Conservation (phyloP, 2,888 invertebrate genomes). For the Troides oblongomaculatus region DNA sequence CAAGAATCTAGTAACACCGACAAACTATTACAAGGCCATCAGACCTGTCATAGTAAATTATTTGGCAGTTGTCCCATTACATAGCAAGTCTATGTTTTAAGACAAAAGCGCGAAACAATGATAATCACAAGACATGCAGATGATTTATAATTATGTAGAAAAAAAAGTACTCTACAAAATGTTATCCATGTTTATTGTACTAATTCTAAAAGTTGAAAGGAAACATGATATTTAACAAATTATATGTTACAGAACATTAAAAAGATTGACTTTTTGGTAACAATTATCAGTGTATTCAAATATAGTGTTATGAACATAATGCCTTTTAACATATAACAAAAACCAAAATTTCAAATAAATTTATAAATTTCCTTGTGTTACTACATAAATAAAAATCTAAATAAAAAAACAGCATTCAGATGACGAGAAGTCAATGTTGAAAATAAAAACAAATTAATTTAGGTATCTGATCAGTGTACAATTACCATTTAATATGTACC, state of each 20-base stretch:
- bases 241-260: slow-evolving; percentile 49
- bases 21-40: no score
- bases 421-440: slow-evolving; percentile 37
- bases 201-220: slow-evolving; percentile 67
- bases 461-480: slow-evolving; percentile 14
- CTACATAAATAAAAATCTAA: slow-evolving; percentile 48
- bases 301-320: slow-evolving; percentile 6
- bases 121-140: background rate
- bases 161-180: slow-evolving; percentile 45
- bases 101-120: no score
- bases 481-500: slow-evolving; percentile 31
- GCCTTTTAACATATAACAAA: slow-evolving; percentile 16
- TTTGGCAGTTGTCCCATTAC: no score
- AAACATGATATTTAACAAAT: slow-evolving; percentile 61
- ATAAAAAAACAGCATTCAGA: slow-evolving; percentile 41
- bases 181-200: slow-evolving; percentile 73
- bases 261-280: slow-evolving; percentile 72
- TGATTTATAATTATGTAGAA: slow-evolving; percentile 15
- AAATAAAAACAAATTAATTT: slow-evolving; percentile 8
- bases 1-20: no score
- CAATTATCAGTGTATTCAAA: slow-evolving; percentile 36
- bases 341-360: slow-evolving; percentile 15
- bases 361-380: slow-evolving; percentile 23
- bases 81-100: no score
- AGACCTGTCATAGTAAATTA: no score